Conservation (phyloP, 1,140 invertebrate genomes). For the Muscidifurax raptorellus region DNA sequence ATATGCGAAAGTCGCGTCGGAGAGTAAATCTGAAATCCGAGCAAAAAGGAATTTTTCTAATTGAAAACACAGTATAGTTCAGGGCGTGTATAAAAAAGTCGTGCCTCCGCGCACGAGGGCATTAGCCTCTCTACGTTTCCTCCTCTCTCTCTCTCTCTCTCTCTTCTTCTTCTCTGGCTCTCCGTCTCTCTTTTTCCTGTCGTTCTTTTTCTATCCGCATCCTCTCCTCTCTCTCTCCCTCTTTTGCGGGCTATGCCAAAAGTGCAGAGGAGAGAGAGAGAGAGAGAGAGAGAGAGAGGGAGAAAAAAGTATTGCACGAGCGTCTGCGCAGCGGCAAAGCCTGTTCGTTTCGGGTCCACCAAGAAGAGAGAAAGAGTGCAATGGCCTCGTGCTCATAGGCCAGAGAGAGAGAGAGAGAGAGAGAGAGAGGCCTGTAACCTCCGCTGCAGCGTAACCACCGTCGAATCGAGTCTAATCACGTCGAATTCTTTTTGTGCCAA, state of each 20-base stretch:
- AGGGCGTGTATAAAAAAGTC: slow-evolving; percentile 18
- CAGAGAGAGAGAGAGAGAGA: slow-evolving; percentile 16
- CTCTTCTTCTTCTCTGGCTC: not conserved
- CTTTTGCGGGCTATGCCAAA: slow-evolving; percentile 40
- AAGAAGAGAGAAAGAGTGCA: slow-evolving; percentile 8
- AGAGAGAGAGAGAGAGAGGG: slow-evolving; percentile 7
- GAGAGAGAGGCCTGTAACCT: slow-evolving; percentile 45
- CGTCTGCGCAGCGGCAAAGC: slow-evolving; percentile 32
- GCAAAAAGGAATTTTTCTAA: not conserved
- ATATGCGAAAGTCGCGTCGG: not conserved
- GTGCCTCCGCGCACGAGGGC: slow-evolving; percentile 13
- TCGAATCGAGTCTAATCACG: slow-evolving; percentile 42
- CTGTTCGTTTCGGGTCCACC: slow-evolving; percentile 47
- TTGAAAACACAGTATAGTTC: not conserved
- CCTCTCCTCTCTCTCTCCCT: slow-evolving; percentile 29
- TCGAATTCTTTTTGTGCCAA: not conserved
- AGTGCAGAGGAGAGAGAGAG: slow-evolving; percentile 24
- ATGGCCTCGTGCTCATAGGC: slow-evolving; percentile 48
- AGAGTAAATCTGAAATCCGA: not conserved
- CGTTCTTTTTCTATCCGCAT: slow-evolving; percentile 48
- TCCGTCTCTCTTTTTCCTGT: slow-evolving; percentile 32
- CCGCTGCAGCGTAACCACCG: slow-evolving; percentile 16
- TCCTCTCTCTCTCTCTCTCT: slow-evolving; percentile 19
- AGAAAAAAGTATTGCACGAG: not conserved
- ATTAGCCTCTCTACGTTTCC: slow-evolving; percentile 33